Evolutionary conservation across 2,797 vertebrate species (phyloP).

Genomic region (Anguilla megastoma): DNA sequence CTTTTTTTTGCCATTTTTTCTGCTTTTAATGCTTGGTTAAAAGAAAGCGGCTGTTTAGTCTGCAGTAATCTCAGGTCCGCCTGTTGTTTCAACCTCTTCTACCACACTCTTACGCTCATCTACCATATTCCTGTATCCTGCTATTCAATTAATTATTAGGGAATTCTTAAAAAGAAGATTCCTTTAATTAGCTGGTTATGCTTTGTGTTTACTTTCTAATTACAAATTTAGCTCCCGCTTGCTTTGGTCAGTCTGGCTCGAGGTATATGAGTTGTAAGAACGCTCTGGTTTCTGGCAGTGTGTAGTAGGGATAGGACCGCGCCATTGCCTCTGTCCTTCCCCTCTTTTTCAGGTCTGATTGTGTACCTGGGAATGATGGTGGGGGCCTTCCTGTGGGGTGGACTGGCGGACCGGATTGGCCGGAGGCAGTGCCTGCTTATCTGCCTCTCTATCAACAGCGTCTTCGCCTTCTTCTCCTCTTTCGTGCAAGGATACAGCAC

Average conservation of each 20-base stretch:
- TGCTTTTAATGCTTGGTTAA: background rate
- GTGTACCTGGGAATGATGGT: slow-evolving; percentile 99
- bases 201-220: background rate
- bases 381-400: slow-evolving; percentile 94
- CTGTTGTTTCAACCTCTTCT: background rate
- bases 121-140: background rate
- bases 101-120: background rate
- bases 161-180: background rate
- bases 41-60: background rate
- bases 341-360: slow-evolving; percentile 80
- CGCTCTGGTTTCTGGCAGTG: background rate
- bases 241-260: background rate
- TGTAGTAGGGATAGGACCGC: background rate
- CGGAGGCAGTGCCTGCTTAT: slow-evolving; percentile 93
- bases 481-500: slow-evolving; percentile 96
- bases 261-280: background rate
- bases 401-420: slow-evolving; percentile 90
- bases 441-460: slow-evolving; percentile 97
- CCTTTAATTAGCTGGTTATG: background rate
- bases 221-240: background rate
- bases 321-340: background rate
- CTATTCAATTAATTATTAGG: background rate
- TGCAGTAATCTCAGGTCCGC: background rate
- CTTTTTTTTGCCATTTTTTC: background rate
- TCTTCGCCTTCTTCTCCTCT: slow-evolving; percentile 97